A percentile compares a stretch with the other conserved stretches of the same genome.
Evolutionary conservation across 2,888 invertebrate species (phyloP).

Genomic region (Biston stratarius): DNA sequence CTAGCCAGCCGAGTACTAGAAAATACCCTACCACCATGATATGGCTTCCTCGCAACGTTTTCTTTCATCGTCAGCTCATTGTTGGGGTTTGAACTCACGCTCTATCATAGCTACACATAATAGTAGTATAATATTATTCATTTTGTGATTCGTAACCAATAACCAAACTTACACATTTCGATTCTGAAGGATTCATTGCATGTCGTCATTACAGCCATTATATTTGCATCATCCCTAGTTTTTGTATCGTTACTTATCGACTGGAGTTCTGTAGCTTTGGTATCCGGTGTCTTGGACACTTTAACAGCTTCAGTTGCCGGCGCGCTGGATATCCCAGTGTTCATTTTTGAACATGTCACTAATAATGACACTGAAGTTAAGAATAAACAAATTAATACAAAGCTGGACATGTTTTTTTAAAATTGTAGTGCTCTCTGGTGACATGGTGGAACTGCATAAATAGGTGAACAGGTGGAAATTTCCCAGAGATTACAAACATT

Average conservation of each 20-base stretch:
- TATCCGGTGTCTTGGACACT: not conserved
- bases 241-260: slow-evolving; percentile 26
- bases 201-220: slow-evolving; percentile 67
- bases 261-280: slow-evolving; percentile 31
- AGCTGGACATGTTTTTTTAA: slow-evolving; percentile 11
- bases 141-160: too few species aligned
- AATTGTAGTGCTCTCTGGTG: not conserved
- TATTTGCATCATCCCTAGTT: slow-evolving; percentile 56
- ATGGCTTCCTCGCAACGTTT: too few species aligned
- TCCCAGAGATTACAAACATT: slow-evolving; percentile 18
- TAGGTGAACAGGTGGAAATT: slow-evolving; percentile 3
- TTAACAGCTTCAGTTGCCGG: slow-evolving; percentile 22
- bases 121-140: too few species aligned
- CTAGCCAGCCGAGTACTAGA: too few species aligned
- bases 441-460: slow-evolving; percentile 9
- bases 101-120: too few species aligned
- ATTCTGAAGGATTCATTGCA: slow-evolving; percentile 86
- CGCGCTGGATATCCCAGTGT: slow-evolving; percentile 10
- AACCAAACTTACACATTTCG: slow-evolving; percentile 75
- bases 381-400: not conserved
- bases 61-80: too few species aligned
- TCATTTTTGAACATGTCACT: slow-evolving; percentile 20
- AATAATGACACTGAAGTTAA: slow-evolving; percentile 8
- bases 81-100: too few species aligned
- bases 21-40: too few species aligned